These are phyloP conservation scores for Holothuria leucospilota DNA, from an alignment of 53 echinoderm and acorn worm species.

Conservation along the genomic window DNA sequence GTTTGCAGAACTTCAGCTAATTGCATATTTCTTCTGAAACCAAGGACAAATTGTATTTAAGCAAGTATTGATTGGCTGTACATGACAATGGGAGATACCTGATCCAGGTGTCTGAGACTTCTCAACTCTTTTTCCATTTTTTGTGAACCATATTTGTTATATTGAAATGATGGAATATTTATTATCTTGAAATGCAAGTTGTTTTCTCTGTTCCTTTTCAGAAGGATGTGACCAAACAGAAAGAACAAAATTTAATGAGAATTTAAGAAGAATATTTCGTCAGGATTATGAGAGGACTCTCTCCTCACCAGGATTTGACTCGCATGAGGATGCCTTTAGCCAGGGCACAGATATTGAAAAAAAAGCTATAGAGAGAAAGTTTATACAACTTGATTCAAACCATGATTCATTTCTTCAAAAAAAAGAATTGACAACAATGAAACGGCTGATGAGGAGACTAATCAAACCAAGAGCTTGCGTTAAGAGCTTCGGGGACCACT, in stretches of 20 bases:
- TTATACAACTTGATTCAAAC: constrained; percentile 81
- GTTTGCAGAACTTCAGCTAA: no score
- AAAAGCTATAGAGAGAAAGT: constrained; percentile 91
- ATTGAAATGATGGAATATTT: no score
- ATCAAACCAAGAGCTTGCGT: constrained; percentile 91
- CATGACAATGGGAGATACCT: no score
- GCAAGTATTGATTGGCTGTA: no score
- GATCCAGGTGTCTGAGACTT: no score
- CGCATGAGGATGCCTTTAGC: background rate
- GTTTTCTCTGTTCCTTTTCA: background rate
- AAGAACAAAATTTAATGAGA: constrained; percentile 84
- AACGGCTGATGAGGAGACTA: constrained; percentile 86
- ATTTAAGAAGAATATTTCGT: constrained; percentile 83
- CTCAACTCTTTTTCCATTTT: no score
- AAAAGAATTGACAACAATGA: constrained; percentile 78
- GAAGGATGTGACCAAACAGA: constrained; percentile 77
- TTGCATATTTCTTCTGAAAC: no score
- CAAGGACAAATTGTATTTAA: no score
- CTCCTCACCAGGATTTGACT: constrained; percentile 40
- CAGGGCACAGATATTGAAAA: constrained; percentile 70
- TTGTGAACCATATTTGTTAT: no score
- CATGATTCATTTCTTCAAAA: constrained; percentile 73
- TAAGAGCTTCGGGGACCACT: constrained; percentile 80
- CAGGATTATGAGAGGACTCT: constrained; percentile 86
- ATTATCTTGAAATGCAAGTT: no score